Base-by-base conservation (phyloP, 2,888 invertebrate genomes). In the Tetanocera ferruginea region DNA sequence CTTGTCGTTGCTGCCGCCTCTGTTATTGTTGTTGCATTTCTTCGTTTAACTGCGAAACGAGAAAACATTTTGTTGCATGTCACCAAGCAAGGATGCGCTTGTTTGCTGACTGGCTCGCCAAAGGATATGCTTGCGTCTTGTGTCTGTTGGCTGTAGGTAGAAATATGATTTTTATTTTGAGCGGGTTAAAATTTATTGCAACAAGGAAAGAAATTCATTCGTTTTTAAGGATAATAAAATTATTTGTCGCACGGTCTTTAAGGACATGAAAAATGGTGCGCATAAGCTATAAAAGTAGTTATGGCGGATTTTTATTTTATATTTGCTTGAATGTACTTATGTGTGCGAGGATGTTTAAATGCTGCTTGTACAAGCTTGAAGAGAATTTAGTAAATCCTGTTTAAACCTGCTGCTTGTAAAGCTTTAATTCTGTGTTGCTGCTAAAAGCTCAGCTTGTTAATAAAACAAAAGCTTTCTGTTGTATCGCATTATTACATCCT, bases 401-500 rank as follows among this genome's bases (percentile, higher is more conserved):
- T 8, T 37, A 6, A 5, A 19, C 4, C 2, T 57, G 4, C 34
- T 17, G n/a, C 34, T 8, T 0, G 34, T n/a, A 19, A 9, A 11
- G 6, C 43, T 43, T 14, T 43, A 43, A 43, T n/a, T 23, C 0
- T 19, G 23, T 11, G 51, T 19, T 51, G 72, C 57, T 19, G 72
- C 57, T 57, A 72, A 72, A 37, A 34, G 19, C 57, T 57, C n/a
- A 23, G 57, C 55, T 55, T 73, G 72, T 60, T 60, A 60, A 72
- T 60, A 72, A 60, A 28, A 49, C 28, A 62, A 23, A 25, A 19
- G 28, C 28, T 73, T 60, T 28, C 34, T 55, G 71, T 11, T 11
- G 55, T 17, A 28, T 28, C 43, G n/a, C 43, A 8, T 23, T n/a
- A 23, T n/a, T 43, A 67, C 17, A 28, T 66, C 17, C 23, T 52